A percentile compares a stretch with the other conserved stretches of the same genome.
phyloP scores from a whole-genome alignment of 2,888 invertebrate genomes.

The Serripes groenlandicus region DNA sequence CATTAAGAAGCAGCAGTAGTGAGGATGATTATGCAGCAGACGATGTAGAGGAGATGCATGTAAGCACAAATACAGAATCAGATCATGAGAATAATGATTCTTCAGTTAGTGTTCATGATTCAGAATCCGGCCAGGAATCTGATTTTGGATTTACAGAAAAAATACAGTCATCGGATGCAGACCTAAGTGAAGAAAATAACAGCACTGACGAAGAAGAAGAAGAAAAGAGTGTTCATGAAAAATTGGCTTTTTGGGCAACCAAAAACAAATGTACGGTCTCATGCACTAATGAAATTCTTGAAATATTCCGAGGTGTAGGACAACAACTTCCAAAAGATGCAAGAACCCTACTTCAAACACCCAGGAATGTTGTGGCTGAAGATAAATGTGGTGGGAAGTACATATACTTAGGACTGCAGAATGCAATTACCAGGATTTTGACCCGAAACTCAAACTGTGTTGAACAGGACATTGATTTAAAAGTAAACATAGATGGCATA shows the following conservation, averaged over 20 bases:
- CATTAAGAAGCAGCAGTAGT: too few relatives aligned
- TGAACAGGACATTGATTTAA: slow-evolving; percentile 16
- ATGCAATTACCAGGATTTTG: not conserved
- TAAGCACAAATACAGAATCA: too few relatives aligned
- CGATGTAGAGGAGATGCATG: too few relatives aligned
- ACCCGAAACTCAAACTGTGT: not conserved
- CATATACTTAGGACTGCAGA: slow-evolving; percentile 43
- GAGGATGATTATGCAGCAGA: too few relatives aligned
- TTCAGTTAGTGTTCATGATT: too few relatives aligned
- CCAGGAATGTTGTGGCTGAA: slow-evolving; percentile 12
- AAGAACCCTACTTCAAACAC: slow-evolving; percentile 42
- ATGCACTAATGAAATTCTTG: slow-evolving; percentile 26
- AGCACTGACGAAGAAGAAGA: too few relatives aligned
- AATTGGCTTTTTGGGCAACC: slow-evolving; percentile 16
- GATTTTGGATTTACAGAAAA: too few relatives aligned
- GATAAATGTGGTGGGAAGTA: slow-evolving; percentile 38
- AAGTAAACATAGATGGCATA: slow-evolving; percentile 53
- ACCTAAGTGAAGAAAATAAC: too few relatives aligned
- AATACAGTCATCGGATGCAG: too few relatives aligned
- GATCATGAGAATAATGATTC: too few relatives aligned
- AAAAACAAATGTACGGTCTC: slow-evolving; percentile 24
- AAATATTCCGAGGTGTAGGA: slow-evolving; percentile 21
- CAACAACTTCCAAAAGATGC: slow-evolving; percentile 39
- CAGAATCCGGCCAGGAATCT: too few relatives aligned
- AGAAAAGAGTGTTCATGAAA: too few relatives aligned